These are phyloP conservation scores for Zelleria hepariella DNA, from an alignment of 2,888 invertebrate species.

Conservation along the genomic window DNA sequence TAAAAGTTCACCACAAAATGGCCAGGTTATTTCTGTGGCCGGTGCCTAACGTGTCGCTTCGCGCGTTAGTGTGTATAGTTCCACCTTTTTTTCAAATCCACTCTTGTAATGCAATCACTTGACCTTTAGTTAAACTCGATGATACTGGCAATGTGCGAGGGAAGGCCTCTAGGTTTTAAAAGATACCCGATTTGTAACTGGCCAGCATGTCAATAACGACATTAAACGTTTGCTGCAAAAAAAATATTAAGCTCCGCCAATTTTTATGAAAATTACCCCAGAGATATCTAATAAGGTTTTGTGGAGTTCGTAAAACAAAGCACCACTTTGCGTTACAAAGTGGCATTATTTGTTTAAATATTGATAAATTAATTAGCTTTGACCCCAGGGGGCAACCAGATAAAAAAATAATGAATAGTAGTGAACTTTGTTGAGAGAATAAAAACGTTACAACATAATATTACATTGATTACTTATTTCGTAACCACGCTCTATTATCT, in stretches of 20 bases:
- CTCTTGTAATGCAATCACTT: slow-evolving; percentile 9
- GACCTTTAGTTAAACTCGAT: neutral
- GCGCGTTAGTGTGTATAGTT: slow-evolving; percentile 19
- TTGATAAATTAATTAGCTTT: slow-evolving; percentile 13
- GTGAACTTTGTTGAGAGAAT: neutral
- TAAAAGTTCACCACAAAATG: slow-evolving; percentile 25
- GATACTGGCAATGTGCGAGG: neutral
- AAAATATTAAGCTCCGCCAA: too few relatives aligned
- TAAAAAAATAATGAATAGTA: neutral
- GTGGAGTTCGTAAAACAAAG: neutral
- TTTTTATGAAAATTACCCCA: too few relatives aligned
- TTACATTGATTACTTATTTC: neutral
- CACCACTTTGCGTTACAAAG: neutral
- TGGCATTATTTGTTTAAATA: neutral
- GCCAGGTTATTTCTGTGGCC: slow-evolving; percentile 35
- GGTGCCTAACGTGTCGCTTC: slow-evolving; percentile 21
- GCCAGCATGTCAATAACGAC: too few relatives aligned
- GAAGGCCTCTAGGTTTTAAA: neutral
- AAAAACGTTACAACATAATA: neutral
- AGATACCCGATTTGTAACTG: too few relatives aligned
- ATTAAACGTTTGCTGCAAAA: too few relatives aligned
- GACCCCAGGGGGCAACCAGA: slow-evolving; percentile 9
- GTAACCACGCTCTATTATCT: neutral
- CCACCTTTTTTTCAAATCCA: slow-evolving; percentile 5
- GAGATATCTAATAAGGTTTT: too few relatives aligned